Base-by-base conservation (phyloP, 1,140 invertebrate species). In the Drosophila navojoa region DNA sequence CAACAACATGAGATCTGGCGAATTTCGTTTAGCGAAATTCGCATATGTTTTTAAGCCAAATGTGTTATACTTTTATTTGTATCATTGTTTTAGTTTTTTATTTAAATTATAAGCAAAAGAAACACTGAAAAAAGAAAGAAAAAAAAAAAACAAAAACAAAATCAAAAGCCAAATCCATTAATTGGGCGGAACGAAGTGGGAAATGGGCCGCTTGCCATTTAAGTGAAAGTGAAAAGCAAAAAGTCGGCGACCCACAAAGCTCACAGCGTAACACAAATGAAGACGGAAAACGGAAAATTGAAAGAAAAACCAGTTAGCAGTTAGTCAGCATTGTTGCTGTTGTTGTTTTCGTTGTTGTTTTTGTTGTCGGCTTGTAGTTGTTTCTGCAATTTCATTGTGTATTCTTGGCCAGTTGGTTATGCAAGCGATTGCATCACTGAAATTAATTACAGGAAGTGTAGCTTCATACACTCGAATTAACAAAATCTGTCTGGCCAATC, bases 81-180 rank as follows among this genome's bases (percentile, higher is more conserved):
- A 84, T 89, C 73, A 72, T 89, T 84, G 82, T 87, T 60, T 82
- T 82, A 81, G 44, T 66, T 84, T 86, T 57, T 57, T 87, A 82
- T 72, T 79, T 82, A 90, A 86, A 90, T 90, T 90, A 79, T 90
- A 89, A 87, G 84, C 77, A 77, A 87, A 89, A 84, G 84, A 87
- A 89, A 87, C 76, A 86, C 84, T 74, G 29, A 84, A 61, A 86
- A 68, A 27, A 32, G 19, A 45, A 47, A 73, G 35, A 38, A 87
- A 89, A 79, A 84, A 87, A 89, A 89, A 84, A 61, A 85, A 2
- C 25, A n/a, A 22, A 1, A 22, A 22, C 68, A 27, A 32, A 45
- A 42, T 67, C 42, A 45, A 15, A 67, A 67, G 19, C 16, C 53
- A 52, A 72, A 59, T 59, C 61, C 52, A 69, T 69, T 67, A 45